phyloP scores from a whole-genome alignment of 2,797 vertebrate species.

The Brachyrhaphis roseni region DNA sequence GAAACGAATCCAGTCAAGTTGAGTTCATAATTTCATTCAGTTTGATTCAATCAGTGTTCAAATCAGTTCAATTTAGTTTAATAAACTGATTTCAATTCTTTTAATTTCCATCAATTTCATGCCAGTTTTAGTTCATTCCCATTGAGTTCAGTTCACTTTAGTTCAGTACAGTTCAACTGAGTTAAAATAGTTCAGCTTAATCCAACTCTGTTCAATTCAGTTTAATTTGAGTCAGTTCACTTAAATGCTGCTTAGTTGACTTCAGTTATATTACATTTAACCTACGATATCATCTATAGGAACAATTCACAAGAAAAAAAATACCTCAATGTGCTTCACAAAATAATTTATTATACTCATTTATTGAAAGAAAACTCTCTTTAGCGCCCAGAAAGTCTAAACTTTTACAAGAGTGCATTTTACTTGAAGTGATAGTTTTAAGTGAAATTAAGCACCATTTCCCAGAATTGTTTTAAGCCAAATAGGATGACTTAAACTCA shows the following conservation, averaged over 20 bases:
- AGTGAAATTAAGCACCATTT: not conserved
- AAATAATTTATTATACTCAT: not conserved
- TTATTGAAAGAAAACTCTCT: not conserved
- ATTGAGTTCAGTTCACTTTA: not conserved
- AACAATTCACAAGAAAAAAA: not conserved
- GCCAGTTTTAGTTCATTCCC: not conserved
- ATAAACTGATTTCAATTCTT: not conserved
- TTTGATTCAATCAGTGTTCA: not conserved
- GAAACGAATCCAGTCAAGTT: not conserved
- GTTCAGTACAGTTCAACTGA: not conserved
- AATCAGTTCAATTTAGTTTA: not conserved
- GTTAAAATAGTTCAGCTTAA: not conserved
- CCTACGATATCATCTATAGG: not conserved
- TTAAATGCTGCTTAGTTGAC: not conserved
- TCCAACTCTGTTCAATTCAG: not conserved
- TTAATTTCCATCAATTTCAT: not conserved
- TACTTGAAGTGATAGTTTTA: not conserved
- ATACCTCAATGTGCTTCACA: not conserved
- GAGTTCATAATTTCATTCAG: not conserved
- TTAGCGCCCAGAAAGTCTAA: not conserved
- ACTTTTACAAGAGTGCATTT: not conserved
- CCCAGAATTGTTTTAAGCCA: not conserved
- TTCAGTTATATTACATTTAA: not conserved
- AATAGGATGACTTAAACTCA: not conserved
- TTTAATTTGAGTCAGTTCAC: not conserved